Evolutionary conservation across 1,140 invertebrate species (phyloP).

Genomic region (Drosophila equinoxialis): DNA sequence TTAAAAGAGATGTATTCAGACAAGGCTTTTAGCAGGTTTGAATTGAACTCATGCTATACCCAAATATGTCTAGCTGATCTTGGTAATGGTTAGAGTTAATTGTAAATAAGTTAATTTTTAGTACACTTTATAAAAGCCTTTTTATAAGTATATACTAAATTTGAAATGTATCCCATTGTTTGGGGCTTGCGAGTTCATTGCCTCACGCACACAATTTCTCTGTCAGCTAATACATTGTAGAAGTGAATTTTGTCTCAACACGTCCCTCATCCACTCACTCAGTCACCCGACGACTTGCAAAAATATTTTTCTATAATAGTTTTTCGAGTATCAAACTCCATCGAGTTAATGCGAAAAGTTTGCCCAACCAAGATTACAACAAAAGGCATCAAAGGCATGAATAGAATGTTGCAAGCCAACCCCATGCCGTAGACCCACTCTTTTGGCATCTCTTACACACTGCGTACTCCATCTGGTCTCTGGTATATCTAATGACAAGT

Average conservation of each 20-base stretch:
- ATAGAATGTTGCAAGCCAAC: constrained; percentile 38
- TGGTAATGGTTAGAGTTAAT: too few species aligned
- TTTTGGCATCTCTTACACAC: background rate
- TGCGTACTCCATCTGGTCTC: background rate
- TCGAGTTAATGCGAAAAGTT: constrained; percentile 75
- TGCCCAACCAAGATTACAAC: constrained; percentile 63
- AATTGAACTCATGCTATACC: too few species aligned
- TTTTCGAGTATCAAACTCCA: constrained; percentile 71
- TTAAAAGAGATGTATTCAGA: too few species aligned
- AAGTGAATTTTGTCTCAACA: constrained; percentile 29
- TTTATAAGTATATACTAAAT: background rate
- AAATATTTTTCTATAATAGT: constrained; percentile 81
- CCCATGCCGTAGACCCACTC: background rate
- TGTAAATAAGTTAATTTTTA: too few species aligned
- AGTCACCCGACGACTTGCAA: constrained; percentile 39
- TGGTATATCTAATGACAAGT: constrained; percentile 58
- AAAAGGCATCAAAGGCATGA: constrained; percentile 37
- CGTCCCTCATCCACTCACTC: background rate
- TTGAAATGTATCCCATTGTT: background rate
- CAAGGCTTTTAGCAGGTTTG: too few species aligned
- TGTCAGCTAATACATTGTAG: constrained; percentile 63
- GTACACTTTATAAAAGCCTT: too few species aligned
- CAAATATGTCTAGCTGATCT: too few species aligned
- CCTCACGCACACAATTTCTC: constrained; percentile 35
- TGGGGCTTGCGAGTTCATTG: constrained; percentile 10